Percentiles rank a stretch among this genome's conserved stretches.
phyloP scores from a whole-genome alignment of 2,888 invertebrate species.

The Itoplectis maculator region DNA sequence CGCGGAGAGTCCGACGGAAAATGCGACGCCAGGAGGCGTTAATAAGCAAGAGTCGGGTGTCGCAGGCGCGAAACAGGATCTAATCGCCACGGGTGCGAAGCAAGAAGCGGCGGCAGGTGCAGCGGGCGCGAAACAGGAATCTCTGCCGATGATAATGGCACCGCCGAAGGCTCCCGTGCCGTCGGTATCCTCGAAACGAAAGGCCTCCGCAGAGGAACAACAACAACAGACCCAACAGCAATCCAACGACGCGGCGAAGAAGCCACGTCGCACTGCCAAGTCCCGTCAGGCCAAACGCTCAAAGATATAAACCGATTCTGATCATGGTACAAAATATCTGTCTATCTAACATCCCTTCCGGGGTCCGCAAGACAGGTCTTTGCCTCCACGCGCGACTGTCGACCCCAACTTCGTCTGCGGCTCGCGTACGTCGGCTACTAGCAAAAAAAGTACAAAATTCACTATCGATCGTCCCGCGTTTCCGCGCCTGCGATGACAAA shows the following conservation, averaged over 20 bases:
- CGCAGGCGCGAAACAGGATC: neutral
- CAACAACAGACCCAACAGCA: slow-evolving; percentile 51
- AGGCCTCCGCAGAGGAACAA: slow-evolving; percentile 71
- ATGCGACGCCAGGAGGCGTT: slow-evolving; percentile 42
- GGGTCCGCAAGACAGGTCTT: slow-evolving; percentile 1
- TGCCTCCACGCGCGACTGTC: neutral
- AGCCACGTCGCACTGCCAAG: slow-evolving; percentile 80
- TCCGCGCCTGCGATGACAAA: slow-evolving; percentile 47
- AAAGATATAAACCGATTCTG: slow-evolving; percentile 80
- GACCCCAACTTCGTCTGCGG: slow-evolving; percentile 20
- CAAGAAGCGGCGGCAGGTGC: neutral
- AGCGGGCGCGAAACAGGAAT: slow-evolving; percentile 56
- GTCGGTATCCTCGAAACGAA: slow-evolving; percentile 80
- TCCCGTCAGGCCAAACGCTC: slow-evolving; percentile 82
- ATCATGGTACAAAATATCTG: slow-evolving; percentile 78
- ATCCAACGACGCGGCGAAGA: slow-evolving; percentile 68
- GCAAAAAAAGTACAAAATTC: slow-evolving; percentile 79
- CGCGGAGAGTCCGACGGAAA: slow-evolving; percentile 78
- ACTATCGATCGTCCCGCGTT: slow-evolving; percentile 73
- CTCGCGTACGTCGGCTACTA: slow-evolving; percentile 54
- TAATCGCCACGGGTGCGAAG: neutral
- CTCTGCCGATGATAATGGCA: slow-evolving; percentile 78
- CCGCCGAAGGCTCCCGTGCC: slow-evolving; percentile 80
- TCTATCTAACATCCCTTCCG: slow-evolving; percentile 69
- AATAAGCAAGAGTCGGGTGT: neutral